A percentile compares a stretch with the other conserved stretches of the same genome.
Conservation (phyloP, 2,113 vertebrate species). For the Lycocorax pyrrhopterus region DNA sequence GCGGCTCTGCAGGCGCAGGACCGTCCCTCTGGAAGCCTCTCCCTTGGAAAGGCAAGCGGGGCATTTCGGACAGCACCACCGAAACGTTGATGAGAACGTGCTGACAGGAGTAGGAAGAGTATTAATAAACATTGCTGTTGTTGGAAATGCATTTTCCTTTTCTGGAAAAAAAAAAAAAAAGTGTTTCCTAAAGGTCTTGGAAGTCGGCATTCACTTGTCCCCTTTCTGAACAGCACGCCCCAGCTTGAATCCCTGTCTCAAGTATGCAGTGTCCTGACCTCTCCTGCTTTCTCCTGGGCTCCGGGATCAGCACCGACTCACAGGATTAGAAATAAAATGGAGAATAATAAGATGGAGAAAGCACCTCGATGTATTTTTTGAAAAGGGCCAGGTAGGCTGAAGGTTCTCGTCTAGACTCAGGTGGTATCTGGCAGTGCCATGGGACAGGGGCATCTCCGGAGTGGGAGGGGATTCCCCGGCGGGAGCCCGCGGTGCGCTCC, state of each 20-base stretch:
- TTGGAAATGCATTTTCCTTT: neutral
- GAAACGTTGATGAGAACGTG: neutral
- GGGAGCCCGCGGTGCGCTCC: fast-evolving
- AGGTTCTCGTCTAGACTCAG: fast-evolving
- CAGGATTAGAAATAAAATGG: neutral
- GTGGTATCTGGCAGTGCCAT: fast-evolving
- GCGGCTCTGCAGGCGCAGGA: neutral
- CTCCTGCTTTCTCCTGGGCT: neutral
- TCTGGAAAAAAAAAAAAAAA: neutral
- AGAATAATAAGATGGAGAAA: neutral
- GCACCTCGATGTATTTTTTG: neutral
- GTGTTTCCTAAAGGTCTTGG: neutral
- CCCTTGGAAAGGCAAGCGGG: neutral
- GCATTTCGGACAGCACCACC: neutral
- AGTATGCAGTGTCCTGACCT: neutral
- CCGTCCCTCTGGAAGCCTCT: neutral
- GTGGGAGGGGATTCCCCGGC: neutral
- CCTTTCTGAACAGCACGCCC: neutral
- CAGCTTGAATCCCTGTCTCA: neutral
- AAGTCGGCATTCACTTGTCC: neutral
- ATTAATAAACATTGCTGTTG: neutral
- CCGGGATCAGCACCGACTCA: neutral
- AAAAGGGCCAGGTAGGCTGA: neutral
- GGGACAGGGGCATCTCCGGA: neutral
- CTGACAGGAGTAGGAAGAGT: neutral